These are phyloP conservation scores for Valencia hispanica DNA, from an alignment of 2,797 vertebrate species.

Conservation along the genomic window DNA sequence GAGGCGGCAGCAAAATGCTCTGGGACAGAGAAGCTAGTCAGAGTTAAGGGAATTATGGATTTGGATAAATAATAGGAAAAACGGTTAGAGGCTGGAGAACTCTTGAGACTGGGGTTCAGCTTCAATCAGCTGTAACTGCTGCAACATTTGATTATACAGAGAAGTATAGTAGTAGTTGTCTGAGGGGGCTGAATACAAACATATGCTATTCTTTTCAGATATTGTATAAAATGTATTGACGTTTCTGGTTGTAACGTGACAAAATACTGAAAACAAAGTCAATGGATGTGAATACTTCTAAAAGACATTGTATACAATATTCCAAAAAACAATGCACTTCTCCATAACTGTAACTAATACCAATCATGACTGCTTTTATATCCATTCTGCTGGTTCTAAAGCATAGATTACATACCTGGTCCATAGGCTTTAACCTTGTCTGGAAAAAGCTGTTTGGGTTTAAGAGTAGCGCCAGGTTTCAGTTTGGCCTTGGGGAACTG, in stretches of 20 bases:
- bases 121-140: not conserved
- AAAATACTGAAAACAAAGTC: not conserved
- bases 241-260: not conserved
- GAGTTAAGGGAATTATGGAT: not conserved
- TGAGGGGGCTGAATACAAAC: not conserved
- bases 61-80: too few species aligned
- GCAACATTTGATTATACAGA: not conserved
- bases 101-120: not conserved
- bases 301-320: not conserved
- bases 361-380: constrained; percentile 13
- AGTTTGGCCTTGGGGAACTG: constrained; percentile 96
- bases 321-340: too few species aligned
- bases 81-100: not conserved
- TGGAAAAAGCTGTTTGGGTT: constrained; percentile 86
- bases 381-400: constrained; percentile 2
- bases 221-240: not conserved
- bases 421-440: constrained; percentile 91
- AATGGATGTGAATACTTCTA: not conserved
- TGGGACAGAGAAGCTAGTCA: not conserved
- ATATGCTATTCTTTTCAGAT: not conserved
- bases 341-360: not conserved
- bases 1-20: not conserved
- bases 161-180: not conserved
- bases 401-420: constrained; percentile 79
- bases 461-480: constrained; percentile 89